phyloP scores from a whole-genome alignment of 2,888 invertebrate genomes.

The Antheraea yamamai region DNA sequence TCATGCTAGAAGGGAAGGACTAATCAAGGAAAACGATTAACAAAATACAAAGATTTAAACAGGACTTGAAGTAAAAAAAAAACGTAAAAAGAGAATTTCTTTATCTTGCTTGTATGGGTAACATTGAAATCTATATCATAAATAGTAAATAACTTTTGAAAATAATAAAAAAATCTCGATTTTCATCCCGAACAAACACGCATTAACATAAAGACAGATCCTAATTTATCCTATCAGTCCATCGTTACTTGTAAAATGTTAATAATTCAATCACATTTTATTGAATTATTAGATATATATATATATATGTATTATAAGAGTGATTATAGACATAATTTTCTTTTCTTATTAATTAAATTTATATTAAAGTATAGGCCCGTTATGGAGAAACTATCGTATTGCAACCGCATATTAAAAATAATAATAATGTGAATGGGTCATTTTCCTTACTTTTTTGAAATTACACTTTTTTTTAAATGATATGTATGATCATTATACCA shows the following conservation, averaged over 20 bases:
- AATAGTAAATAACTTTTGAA: too few relatives aligned
- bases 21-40: not conserved
- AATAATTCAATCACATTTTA: not conserved
- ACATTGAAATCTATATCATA: too few relatives aligned
- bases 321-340: too few relatives aligned
- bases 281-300: not conserved
- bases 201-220: constrained; percentile 27
- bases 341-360: too few relatives aligned
- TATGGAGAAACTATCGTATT: too few relatives aligned
- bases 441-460: not conserved
- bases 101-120: too few relatives aligned
- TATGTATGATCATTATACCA: not conserved
- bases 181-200: constrained; percentile 20
- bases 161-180: not conserved
- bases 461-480: not conserved
- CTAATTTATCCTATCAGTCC: constrained; percentile 49
- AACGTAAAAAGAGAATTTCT: too few relatives aligned
- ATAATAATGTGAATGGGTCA: not conserved
- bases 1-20: not conserved
- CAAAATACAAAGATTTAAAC: too few relatives aligned
- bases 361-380: too few relatives aligned
- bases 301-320: not conserved
- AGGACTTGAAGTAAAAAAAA: too few relatives aligned
- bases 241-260: constrained; percentile 17
- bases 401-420: too few relatives aligned